Evolutionary conservation across 2,888 invertebrate species (phyloP), one percentile per base, ranked within the genome.

Genomic region (Chrysolina americana): DNA sequence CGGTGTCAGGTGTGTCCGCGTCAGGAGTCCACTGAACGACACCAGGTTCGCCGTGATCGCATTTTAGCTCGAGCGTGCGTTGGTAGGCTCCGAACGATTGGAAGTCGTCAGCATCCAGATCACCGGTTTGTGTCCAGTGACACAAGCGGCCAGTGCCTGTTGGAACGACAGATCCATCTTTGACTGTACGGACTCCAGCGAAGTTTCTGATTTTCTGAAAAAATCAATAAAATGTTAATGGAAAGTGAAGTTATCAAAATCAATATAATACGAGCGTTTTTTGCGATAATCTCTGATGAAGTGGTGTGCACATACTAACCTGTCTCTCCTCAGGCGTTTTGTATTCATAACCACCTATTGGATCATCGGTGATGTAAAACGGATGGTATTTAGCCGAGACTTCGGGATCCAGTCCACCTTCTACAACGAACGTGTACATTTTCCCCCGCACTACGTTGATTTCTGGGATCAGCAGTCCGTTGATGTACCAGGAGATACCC

Each of bases 401-500:
- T 23, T 93, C 92, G 0, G 95, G 91, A 87, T 97, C 92, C 53
- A 91, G 89, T 21, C 97, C 98, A 0, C 95, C 97, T 88, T 97
- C 97, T 2, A 94, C 93, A 44, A 96, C 94, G 87, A 97, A 97
- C 0, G 95, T 96, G 87, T 97, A 97, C 17, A 93, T 94, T 86
- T 92, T 93, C 9, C 97, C 96, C 68, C 97, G 91, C 0, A 97
- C 94, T 53, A 97, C 94, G 85, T 96, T 94, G 81, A 98, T 93
- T 89, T 96, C 97, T 0, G 97, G 98, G 80, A 97, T 96, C 17
- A 98, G 90, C 2, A 97, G 90, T 0, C 97, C 97, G 88, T 98
- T 97, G 85, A 98, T 96, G 89, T 96, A 98, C 96, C 96, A 97
- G 0, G 95, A 94, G 77, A 97, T 94, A 41, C 97, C 97, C 97